These are phyloP conservation scores for Dasypolia templi DNA, from an alignment of 2,888 invertebrate genomes.

Conservation along the genomic window DNA sequence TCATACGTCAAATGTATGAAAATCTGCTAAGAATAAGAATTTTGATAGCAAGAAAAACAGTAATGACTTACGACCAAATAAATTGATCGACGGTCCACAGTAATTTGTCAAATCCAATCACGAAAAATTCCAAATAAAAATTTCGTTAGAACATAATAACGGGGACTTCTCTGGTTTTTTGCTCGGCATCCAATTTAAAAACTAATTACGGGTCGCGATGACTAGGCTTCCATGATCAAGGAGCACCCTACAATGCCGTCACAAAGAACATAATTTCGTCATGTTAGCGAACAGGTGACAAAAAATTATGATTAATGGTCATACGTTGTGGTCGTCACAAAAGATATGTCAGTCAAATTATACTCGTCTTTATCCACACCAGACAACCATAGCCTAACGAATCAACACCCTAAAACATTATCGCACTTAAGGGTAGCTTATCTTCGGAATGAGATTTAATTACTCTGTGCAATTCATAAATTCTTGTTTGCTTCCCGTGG, in stretches of 20 bases:
- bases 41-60: conserved; percentile 71
- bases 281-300: conserved; percentile 87
- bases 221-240: conserved; percentile 85
- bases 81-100: conserved; percentile 77
- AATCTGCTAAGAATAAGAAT: conserved; percentile 59
- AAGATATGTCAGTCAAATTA: conserved; percentile 81
- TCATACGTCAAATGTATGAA: conserved; percentile 39
- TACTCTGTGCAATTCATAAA: conserved; percentile 56
- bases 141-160: conserved; percentile 85
- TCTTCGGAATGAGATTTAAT: conserved; percentile 31
- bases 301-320: conserved; percentile 89
- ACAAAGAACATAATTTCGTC: conserved; percentile 88
- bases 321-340: conserved; percentile 78
- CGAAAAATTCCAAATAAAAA: conserved; percentile 79
- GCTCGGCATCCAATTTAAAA: conserved; percentile 88
- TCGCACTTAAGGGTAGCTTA: conserved; percentile 14
- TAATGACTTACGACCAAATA: conserved; percentile 79
- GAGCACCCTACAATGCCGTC: conserved; percentile 81
- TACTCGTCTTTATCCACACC: conserved; percentile 73
- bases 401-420: conserved; percentile 53
- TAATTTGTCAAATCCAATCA: conserved; percentile 89
- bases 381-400: conserved; percentile 69
- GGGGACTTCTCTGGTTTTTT: conserved; percentile 86
- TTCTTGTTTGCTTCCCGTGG: conserved; percentile 66
- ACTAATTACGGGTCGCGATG: conserved; percentile 88